These are phyloP conservation scores for Muscicapa adusta DNA, from an alignment of 2,113 vertebrate genomes.

Conservation along the genomic window DNA sequence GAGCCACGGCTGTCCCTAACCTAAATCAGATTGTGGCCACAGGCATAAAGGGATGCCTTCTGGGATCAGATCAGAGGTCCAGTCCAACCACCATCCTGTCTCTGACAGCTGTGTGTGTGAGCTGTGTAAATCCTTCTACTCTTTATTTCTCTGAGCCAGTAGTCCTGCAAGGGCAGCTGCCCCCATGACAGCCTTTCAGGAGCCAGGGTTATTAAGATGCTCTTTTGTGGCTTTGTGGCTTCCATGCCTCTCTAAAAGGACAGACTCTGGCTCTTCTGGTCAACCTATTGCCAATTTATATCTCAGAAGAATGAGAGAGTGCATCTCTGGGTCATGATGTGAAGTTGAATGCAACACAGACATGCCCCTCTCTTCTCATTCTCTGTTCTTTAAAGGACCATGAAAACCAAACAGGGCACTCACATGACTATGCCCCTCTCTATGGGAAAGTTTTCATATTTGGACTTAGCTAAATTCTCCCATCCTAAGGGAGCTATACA, in stretches of 20 bases:
- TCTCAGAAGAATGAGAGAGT: neutral
- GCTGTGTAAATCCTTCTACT: neutral
- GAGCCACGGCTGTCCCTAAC: neutral
- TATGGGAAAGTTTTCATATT: neutral
- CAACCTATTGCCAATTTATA: neutral
- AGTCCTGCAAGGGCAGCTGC: neutral
- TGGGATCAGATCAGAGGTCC: neutral
- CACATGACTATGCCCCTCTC: neutral
- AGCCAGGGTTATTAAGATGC: slow-evolving; percentile 15
- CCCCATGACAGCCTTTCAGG: neutral
- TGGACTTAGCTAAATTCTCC: neutral
- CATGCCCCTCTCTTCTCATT: neutral
- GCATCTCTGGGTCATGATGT: neutral
- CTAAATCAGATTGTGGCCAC: neutral
- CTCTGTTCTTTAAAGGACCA: neutral
- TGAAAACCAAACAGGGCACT: neutral
- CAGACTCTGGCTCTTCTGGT: neutral
- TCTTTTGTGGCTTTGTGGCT: neutral
- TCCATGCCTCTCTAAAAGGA: neutral
- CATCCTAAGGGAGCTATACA: neutral
- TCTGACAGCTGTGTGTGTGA: neutral
- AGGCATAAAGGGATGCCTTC: neutral
- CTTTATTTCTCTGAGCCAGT: neutral
- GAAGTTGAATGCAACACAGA: neutral
- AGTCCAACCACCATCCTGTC: neutral